These are phyloP conservation scores for Planiliza haematocheilus DNA, from an alignment of 2,113 vertebrate genomes.

Conservation along the genomic window DNA sequence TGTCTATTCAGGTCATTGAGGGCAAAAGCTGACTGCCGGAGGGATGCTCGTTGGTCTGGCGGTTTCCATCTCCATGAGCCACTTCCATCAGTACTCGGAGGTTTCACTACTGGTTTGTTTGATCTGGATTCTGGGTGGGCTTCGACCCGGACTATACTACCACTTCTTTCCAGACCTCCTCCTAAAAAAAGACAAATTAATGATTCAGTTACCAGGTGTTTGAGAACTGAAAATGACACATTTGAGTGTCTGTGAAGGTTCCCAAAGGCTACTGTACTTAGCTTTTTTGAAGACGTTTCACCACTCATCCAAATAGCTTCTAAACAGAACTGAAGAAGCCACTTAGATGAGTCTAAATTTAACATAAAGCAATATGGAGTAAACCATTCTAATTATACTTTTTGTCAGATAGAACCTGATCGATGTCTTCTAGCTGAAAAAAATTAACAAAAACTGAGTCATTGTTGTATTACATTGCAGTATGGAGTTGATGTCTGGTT, in stretches of 20 bases:
- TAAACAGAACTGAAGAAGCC: too few relatives aligned
- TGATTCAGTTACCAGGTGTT: background rate
- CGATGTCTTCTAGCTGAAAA: too few relatives aligned
- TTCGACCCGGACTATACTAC: constrained; percentile 91
- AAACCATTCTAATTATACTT: too few relatives aligned
- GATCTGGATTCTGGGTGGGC: constrained; percentile 89
- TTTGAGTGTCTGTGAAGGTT: background rate
- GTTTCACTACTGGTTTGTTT: constrained; percentile 90
- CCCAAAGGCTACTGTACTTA: background rate
- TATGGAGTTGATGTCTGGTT: too few relatives aligned
- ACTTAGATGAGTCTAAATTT: too few relatives aligned
- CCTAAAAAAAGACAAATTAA: constrained; percentile 27
- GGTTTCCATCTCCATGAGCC: constrained; percentile 97
- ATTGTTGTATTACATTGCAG: too few relatives aligned
- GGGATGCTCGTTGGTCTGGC: constrained; percentile 87
- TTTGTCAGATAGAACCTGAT: too few relatives aligned
- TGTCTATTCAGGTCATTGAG: constrained; percentile 92
- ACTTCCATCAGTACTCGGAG: constrained; percentile 91
- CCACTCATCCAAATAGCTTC: too few relatives aligned
- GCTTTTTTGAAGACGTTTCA: too few relatives aligned
- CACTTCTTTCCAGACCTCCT: constrained; percentile 71
- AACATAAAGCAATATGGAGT: too few relatives aligned
- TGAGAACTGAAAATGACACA: background rate
- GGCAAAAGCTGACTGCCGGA: constrained; percentile 88
- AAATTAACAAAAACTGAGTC: too few relatives aligned